Conservation (phyloP, 2,888 invertebrate species). For the Siphlonurus alternatus region DNA sequence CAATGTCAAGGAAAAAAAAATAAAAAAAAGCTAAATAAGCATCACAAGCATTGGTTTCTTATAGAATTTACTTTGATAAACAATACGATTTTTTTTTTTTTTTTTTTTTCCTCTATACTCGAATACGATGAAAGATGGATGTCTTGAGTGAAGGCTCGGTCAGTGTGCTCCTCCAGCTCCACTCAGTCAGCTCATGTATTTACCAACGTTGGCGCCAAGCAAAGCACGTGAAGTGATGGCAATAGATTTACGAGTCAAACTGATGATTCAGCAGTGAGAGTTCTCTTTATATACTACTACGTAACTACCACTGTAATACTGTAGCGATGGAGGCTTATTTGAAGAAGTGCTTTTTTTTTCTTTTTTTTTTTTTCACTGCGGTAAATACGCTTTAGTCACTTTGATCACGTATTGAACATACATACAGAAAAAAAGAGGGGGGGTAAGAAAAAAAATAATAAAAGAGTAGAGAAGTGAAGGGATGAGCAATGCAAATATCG, state of each 20-base stretch:
- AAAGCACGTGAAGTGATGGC: not conserved
- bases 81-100: no score
- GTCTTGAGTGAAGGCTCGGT: no score
- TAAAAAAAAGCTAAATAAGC: no score
- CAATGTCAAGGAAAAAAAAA: no score
- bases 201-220: not conserved
- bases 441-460: no score
- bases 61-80: no score
- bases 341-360: not conserved
- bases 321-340: not conserved
- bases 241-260: not conserved
- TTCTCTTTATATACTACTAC: no score
- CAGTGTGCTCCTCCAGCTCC: no score
- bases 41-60: no score
- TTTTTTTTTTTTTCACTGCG: not conserved
- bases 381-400: not conserved
- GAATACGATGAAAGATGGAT: no score
- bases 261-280: not conserved
- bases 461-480: not conserved
- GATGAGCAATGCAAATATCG: not conserved
- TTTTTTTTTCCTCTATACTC: no score
- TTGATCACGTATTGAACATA: not conserved
- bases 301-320: no score
- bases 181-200: not conserved
- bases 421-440: not conserved